Percentiles rank a stretch among this genome's conserved stretches.
These are phyloP conservation scores for Lycia hirtaria DNA, from an alignment of 2,888 invertebrate genomes.

Conservation along the genomic window DNA sequence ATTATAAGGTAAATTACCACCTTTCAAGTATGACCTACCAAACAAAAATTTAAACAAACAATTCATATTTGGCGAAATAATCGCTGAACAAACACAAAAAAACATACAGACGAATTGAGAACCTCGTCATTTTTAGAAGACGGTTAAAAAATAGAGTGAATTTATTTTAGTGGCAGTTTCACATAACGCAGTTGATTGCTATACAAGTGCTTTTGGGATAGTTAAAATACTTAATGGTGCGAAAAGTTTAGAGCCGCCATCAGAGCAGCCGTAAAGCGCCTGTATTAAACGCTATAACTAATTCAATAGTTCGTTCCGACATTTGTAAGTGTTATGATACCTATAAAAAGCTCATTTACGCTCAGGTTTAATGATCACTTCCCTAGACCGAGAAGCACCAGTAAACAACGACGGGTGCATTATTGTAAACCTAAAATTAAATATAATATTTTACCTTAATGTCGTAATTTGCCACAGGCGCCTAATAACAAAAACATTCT, in stretches of 20 bases:
- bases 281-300: slow-evolving; percentile 72
- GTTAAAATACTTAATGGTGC: slow-evolving; percentile 61
- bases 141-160: slow-evolving; percentile 3
- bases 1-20: too few relatives aligned
- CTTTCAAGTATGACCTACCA: too few relatives aligned
- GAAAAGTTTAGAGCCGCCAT: slow-evolving; percentile 59
- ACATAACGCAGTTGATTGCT: slow-evolving; percentile 43
- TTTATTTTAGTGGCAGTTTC: slow-evolving; percentile 24
- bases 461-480: slow-evolving; percentile 69
- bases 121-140: too few relatives aligned
- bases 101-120: too few relatives aligned
- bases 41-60: too few relatives aligned
- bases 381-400: slow-evolving; percentile 54
- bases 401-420: slow-evolving; percentile 50
- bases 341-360: slow-evolving; percentile 75
- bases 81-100: too few relatives aligned
- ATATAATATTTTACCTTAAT: slow-evolving; percentile 76
- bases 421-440: slow-evolving; percentile 64
- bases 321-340: slow-evolving; percentile 72
- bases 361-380: slow-evolving; percentile 68
- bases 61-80: too few relatives aligned
- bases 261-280: slow-evolving; percentile 62
- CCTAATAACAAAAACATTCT: slow-evolving; percentile 76
- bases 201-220: slow-evolving; percentile 49
- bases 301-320: slow-evolving; percentile 74